Conservation (phyloP, 53 echinoderm and acorn worm species). For the Mesocentrotus franciscanus region DNA sequence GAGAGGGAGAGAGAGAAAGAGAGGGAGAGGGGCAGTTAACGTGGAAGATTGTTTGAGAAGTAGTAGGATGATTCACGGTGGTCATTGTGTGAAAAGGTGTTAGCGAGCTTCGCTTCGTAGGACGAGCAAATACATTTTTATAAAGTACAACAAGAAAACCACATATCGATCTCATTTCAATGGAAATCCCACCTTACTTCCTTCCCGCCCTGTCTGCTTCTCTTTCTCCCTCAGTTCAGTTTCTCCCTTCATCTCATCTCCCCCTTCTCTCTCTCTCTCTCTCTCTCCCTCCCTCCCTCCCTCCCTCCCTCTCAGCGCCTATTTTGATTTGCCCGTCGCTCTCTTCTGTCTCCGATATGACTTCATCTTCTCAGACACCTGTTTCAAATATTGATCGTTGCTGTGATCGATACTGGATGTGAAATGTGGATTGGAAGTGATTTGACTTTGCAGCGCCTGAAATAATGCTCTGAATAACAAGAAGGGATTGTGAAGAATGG, state of each 20-base stretch:
- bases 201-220: not conserved
- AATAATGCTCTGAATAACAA: slow-evolving; percentile 12
- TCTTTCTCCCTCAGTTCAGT: not conserved
- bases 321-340: not conserved
- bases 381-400: not conserved
- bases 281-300: not conserved
- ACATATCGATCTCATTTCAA: not conserved
- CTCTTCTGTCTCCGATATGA: not conserved
- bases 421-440: not conserved
- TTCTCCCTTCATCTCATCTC: not conserved
- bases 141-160: not conserved
- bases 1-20: too few relatives aligned
- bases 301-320: not conserved
- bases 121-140: not conserved
- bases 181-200: slow-evolving; percentile 29
- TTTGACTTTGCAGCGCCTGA: not conserved
- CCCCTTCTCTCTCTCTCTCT: slow-evolving; percentile 9
- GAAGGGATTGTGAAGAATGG: not conserved
- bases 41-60: too few relatives aligned
- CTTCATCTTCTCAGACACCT: not conserved
- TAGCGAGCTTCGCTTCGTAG: not conserved
- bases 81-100: not conserved
- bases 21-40: too few relatives aligned
- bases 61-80: too few relatives aligned
- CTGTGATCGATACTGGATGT: slow-evolving; percentile 10